Base-by-base conservation (phyloP, 2,113 vertebrate species). In the Calidris pygmaea region DNA sequence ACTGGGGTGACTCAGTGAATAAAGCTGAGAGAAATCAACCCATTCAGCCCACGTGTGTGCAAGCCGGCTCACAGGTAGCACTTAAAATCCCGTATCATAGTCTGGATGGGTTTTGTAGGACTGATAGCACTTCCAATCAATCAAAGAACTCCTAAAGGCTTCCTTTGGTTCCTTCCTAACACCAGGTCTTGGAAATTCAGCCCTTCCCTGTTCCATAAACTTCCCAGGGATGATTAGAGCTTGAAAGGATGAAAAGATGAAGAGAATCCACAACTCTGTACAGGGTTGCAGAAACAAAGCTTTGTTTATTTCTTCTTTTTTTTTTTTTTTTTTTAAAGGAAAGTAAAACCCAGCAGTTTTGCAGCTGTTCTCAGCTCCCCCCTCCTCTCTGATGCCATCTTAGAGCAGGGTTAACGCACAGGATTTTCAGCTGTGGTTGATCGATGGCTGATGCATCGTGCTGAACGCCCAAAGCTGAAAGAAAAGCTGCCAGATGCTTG, bases 251-350 rank as follows among this genome's bases (percentile, higher is more conserved):
- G 60, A 58, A 70, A 72, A 43, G 22, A 43, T n/a, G 24, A 66
- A 43, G 18, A 55, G 35, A 74, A 24, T 2, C 6, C 3, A 21
- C 1, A 2, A 2, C 2, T 56, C 52, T 30, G 14, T 39, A 37
- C 11, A 20, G 6, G 8, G 39, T 0, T 74, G 12, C 1, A 30
- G 70, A 81, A 65, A 1, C 3, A 27, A 58, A 70, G 16, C 4
- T 70, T 74, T 63, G 3, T 1, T 27, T 32, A 12, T 8, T 8
- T 5, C 15, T 8, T 29, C 27, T 26, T 10, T 19, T 30, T 35
- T 60, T 16, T 16, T 43, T 56, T 32, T 75, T 83, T 47, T 24
- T 18, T 30, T 30, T 30, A 47, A 80, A 45, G 10, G 26, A 32
- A 75, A 60, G 17, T 65, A 76, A 56, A 9, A 0, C 27, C 10